Conservation (phyloP, 1,140 invertebrate genomes). For the Drosophila pallidifrons region DNA sequence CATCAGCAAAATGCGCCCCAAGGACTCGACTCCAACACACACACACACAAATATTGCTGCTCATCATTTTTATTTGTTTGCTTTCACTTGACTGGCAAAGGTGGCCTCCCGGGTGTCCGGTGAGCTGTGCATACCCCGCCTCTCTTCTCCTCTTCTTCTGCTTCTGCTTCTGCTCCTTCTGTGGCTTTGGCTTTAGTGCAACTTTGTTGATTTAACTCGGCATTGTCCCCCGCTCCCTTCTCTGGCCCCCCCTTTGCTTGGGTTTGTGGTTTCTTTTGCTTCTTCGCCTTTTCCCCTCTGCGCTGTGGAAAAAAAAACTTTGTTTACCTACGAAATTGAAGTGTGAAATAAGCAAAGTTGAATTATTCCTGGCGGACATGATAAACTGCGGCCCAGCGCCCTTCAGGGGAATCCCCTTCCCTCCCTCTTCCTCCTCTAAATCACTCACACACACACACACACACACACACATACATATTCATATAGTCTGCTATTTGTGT, state of each 20-base stretch:
- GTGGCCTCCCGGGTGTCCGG: conserved; percentile 49
- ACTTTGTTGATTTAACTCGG: conserved; percentile 66
- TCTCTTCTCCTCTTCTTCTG: too few relatives aligned
- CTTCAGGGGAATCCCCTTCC: neutral
- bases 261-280: conserved; percentile 42
- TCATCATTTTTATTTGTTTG: conserved; percentile 83
- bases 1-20: conserved; percentile 68
- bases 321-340: conserved; percentile 84
- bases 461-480: conserved; percentile 11
- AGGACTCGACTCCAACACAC: conserved; percentile 48
- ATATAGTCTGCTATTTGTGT: conserved; percentile 75
- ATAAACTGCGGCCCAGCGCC: conserved; percentile 72
- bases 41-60: conserved; percentile 66
- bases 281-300: neutral
- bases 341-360: conserved; percentile 83
- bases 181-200: conserved; percentile 14
- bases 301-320: conserved; percentile 66
- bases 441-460: neutral
- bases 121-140: neutral
- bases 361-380: conserved; percentile 84
- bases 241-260: conserved; percentile 23
- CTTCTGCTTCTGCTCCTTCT: neutral
- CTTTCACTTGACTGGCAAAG: conserved; percentile 62
- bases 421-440: neutral
- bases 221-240: neutral